Conservation (phyloP, 2,888 invertebrate genomes). For the Phalera bucephala region DNA sequence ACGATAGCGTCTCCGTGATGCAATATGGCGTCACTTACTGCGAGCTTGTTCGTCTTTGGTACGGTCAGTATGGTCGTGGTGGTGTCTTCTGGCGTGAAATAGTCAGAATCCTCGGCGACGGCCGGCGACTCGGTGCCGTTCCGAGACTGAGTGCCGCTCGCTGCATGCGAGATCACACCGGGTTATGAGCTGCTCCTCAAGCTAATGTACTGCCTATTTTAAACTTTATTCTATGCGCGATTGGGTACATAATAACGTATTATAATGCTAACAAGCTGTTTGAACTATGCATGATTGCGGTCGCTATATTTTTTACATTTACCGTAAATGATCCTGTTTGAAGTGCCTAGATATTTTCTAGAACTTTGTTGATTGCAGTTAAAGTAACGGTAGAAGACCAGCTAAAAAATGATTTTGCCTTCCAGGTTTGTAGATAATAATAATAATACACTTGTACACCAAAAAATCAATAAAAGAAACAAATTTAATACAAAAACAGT, state of each 20-base stretch:
- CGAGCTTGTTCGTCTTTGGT: constrained; percentile 64
- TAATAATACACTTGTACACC: too few species aligned
- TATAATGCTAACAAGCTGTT: neutral
- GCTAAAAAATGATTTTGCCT: too few species aligned
- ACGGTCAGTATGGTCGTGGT: constrained; percentile 86
- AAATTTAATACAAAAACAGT: too few species aligned
- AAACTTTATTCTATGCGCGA: neutral
- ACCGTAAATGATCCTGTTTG: too few species aligned
- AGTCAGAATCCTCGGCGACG: constrained; percentile 88
- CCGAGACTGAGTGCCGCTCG: constrained; percentile 42
- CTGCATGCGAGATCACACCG: constrained; percentile 36
- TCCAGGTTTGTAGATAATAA: too few species aligned
- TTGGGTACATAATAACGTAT: constrained; percentile 3
- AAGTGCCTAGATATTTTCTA: too few species aligned
- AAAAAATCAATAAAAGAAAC: too few species aligned
- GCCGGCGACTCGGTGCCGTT: constrained; percentile 72
- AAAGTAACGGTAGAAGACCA: too few species aligned
- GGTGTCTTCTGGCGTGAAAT: constrained; percentile 90
- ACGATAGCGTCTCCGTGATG: constrained; percentile 2
- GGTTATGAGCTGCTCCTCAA: constrained; percentile 17
- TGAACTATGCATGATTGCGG: neutral
- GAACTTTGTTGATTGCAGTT: too few species aligned
- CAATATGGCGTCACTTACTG: constrained; percentile 55
- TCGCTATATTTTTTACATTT: neutral
- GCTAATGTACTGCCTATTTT: constrained; percentile 4